Evolutionary conservation across 2,888 invertebrate genomes (phyloP), one percentile per base, ranked within the genome.

Genomic region (Cotesia congregata): DNA sequence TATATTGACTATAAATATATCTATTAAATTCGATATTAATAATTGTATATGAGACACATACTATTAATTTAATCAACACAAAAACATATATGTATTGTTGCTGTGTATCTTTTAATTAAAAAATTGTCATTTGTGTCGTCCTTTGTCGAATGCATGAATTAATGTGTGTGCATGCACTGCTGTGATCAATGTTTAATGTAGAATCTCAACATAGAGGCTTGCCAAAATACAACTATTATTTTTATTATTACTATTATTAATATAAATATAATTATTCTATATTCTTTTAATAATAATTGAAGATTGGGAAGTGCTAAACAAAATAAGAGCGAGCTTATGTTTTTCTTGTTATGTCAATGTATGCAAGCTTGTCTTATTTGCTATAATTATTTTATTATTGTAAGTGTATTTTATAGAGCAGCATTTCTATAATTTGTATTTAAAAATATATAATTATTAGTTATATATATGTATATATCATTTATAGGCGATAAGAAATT

Each of bases 71-170:
- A 50, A 50, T 50, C 50, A 50, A 50, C 50, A 9, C 50, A 12
- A 12, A 9, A 50, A 17, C 17, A 40, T 72, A 30, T 61, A 20
- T 72, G 15, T 62, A 50, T 72, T 17, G 61, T 41, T 39, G 17
- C 17, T 39, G 73, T 74, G 38, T 74, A 61, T 70, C 15, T 50
- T 61, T 38, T 20, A 65, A 65, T 41, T 41, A 20, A 50, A 30
- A 30, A 59, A 20, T 65, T 72, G 15, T 77, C 41, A 73, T 39
- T 41, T 65, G 60, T 60, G 76, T 80, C 64, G 79, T 50, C 70
- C 60, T 68, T 81, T 77, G 79, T 76, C 68, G 78, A 77, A 82
- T 84, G 84, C 85, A 85, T 85, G 85, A 82, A 75, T 77, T 78
- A 30, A 75, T 76, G 80, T 81, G 80, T 50, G 50, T 83, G 83